A percentile compares a stretch with the other conserved stretches of the same genome.
Evolutionary conservation across 2,888 invertebrate species (phyloP).

Genomic region (Sminthurides aquaticus): DNA sequence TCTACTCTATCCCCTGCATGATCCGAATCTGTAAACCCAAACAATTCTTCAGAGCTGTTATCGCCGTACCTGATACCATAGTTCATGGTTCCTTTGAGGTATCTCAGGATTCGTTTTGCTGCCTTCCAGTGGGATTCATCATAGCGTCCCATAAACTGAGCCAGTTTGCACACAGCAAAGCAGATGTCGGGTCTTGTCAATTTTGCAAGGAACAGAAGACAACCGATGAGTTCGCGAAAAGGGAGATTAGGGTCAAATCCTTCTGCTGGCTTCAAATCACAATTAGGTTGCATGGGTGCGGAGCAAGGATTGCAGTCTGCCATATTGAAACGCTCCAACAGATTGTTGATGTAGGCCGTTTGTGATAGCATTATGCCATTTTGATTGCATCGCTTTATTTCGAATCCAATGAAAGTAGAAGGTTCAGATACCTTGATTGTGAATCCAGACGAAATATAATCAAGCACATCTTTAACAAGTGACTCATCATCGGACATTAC

Average conservation of each 20-base stretch:
- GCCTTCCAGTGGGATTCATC: conserved; percentile 29
- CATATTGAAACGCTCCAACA: conserved; percentile 5
- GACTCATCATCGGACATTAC: neutral
- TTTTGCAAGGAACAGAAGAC: conserved; percentile 35
- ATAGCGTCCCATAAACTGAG: conserved; percentile 35
- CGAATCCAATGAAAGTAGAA: neutral
- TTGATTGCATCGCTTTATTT: neutral
- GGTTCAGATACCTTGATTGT: neutral
- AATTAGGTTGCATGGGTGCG: conserved; percentile 5
- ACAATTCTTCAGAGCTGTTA: neutral
- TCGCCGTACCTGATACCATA: neutral
- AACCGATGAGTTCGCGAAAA: conserved; percentile 34
- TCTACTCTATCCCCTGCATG: conserved; percentile 28
- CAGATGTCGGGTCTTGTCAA: conserved; percentile 39
- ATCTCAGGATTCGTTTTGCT: conserved; percentile 32
- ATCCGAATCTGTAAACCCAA: conserved; percentile 35
- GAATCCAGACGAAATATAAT: neutral
- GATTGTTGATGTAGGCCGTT: neutral
- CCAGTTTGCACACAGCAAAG: conserved; percentile 10
- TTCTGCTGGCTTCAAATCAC: neutral
- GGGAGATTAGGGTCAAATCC: conserved; percentile 14
- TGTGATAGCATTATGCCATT: neutral
- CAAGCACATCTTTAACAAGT: neutral
- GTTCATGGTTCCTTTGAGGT: conserved; percentile 25
- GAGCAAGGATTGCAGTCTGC: neutral